Base-by-base conservation (phyloP, 2,888 invertebrate genomes). In the Heliconius ethilla region DNA sequence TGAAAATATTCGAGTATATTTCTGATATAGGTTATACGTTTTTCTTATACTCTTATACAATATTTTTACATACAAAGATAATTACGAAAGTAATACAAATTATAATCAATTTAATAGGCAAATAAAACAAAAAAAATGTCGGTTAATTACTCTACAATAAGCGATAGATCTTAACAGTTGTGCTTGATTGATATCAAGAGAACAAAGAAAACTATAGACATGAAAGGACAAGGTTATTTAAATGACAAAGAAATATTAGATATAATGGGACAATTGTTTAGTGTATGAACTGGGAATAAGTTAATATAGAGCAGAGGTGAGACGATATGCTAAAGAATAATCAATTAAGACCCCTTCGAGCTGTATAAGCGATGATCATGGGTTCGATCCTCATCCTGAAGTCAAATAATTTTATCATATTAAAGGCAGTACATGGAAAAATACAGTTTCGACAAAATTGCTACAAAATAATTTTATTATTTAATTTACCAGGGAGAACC, bases 231-330 rank as follows among this genome's bases (percentile, higher is more conserved):
- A 74, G 33, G 55, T 37, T 37, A 72, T 37, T 33, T 33, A 37
- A 59, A 33, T 59, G 69, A 45, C 69, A 69, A 69, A 69, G 40
- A 69, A 69, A 69, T 59, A 59, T 69, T 69, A 45, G 40, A 15
- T 25, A 69, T 69, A 40, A 69, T 69, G 25, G 25, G 15, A 25
- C 69, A 69, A 69, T 69, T 25, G 40, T 45, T 40, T 74, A 63
- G 27, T 63, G 40, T 40, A 11, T n/a, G 18, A 22, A 40, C 40
- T 74, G 25, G 15, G 27, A 40, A 69, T 40, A 7, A 18, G 25
- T 37, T 25, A 40, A 25, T 69, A 25, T 27, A 27, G 63, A 27
- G 27, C 27, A 63, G 25, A 27, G 27, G 15, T 18, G 15, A 63
- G 6, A 63, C 7, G 27, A 27, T 63, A 63, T 63, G 27, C 63